Evolutionary conservation across 2,113 vertebrate species (phyloP).

Genomic region (Sclerurus mexicanus): DNA sequence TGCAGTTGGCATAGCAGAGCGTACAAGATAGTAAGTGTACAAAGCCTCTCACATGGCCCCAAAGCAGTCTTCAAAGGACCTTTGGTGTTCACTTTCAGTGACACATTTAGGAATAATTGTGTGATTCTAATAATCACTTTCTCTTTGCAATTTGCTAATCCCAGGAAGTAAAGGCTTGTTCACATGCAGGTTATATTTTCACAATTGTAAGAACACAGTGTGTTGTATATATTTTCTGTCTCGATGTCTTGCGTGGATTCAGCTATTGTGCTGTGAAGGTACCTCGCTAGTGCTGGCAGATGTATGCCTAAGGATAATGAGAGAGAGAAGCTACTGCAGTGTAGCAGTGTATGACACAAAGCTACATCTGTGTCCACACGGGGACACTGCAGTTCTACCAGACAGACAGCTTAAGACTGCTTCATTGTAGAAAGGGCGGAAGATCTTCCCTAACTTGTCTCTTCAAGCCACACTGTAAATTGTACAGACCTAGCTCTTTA

Average conservation of each 20-base stretch:
- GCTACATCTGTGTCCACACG: background rate
- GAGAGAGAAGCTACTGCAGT: background rate
- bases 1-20: background rate
- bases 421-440: background rate
- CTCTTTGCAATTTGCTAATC: background rate
- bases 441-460: background rate
- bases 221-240: background rate
- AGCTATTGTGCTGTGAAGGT: background rate
- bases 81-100: background rate
- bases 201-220: background rate
- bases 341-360: background rate
- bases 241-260: background rate
- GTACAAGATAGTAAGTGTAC: background rate
- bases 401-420: background rate
- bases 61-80: background rate
- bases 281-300: background rate
- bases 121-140: background rate
- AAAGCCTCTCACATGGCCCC: background rate
- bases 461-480: background rate
- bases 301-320: background rate
- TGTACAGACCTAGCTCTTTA: background rate
- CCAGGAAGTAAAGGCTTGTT: background rate
- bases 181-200: background rate
- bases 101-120: background rate
- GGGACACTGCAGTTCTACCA: constrained; percentile 27